These are phyloP conservation scores for Poecilus cupreus DNA, from an alignment of 2,888 invertebrate species.

Conservation along the genomic window DNA sequence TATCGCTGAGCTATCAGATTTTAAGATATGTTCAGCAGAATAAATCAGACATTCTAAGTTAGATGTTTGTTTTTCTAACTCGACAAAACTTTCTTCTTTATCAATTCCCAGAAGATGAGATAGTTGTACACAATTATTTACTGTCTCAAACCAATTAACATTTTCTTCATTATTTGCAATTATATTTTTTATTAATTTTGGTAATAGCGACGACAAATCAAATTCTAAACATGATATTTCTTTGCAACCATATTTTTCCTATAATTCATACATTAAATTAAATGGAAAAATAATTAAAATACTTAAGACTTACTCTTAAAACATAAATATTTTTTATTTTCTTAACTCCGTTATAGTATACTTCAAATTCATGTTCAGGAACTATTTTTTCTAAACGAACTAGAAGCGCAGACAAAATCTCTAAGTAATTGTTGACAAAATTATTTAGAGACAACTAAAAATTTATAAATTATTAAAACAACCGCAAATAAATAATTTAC, in stretches of 20 bases:
- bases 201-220: slow-evolving; percentile 14
- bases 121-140: slow-evolving; percentile 63
- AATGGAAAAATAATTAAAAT: background rate
- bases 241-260: slow-evolving; percentile 36
- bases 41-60: slow-evolving; percentile 63
- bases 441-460: background rate
- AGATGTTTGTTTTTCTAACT: slow-evolving; percentile 63
- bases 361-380: slow-evolving; percentile 5
- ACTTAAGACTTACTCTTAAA: slow-evolving; percentile 26
- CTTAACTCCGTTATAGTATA: background rate
- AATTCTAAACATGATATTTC: slow-evolving; percentile 18
- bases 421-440: slow-evolving; percentile 17
- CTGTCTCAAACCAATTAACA: slow-evolving; percentile 33
- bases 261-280: background rate
- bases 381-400: slow-evolving; percentile 4
- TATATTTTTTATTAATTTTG: slow-evolving; percentile 33
- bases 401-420: slow-evolving; percentile 8
- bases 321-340: slow-evolving; percentile 44
- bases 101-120: slow-evolving; percentile 62
- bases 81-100: slow-evolving; percentile 63
- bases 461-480: background rate
- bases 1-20: slow-evolving; percentile 60
- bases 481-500: background rate
- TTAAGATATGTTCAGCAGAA: slow-evolving; percentile 63
- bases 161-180: slow-evolving; percentile 50